Base-by-base conservation (phyloP, 2,113 vertebrate genomes). In the Dasyornis broadbenti region DNA sequence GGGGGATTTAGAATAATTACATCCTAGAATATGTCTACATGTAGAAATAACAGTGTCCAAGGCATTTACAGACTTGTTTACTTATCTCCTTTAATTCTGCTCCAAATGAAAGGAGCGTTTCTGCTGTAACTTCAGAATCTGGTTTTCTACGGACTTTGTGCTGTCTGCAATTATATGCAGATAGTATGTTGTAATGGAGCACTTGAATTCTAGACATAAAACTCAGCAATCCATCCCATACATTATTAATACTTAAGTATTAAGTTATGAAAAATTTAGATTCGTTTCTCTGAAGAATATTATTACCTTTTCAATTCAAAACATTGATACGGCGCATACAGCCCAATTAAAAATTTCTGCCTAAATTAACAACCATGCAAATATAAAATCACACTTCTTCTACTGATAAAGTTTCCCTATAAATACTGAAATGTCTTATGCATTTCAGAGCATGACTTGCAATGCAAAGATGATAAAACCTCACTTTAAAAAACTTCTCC, bases 231-330 rank as follows among this genome's bases (percentile, higher is more conserved):
- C 52, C 85, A 65, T 59, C 40, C 26, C 65, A 77, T 84, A 75
- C 45, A 56, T 95, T 96, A 96, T 94, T 95, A 90, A 97, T 82
- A 52, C 45, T 93, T 60, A 94, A 92, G 60, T 94, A 96, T 92
- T 61, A 87, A 79, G 78, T 82, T 93, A 97, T 94, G 92, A 96
- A 97, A 96, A 95, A 97, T 92, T 95, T 86, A 96, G 60, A 75
- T 57, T 79, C 0, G 2, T 90, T 91, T 91, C 76, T 90, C 87
- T 78, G 66, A 92, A 85, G 40, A 72, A 82, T 49, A 71, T 85
- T 82, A 84, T 90, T 95, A 92, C 76, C 64, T 95, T 94, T 92
- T 49, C 53, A 86, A 52, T 89, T 88, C 92, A 95, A 94, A 89
- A 88, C 63, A 95, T 69, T 75, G 61, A 91, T 59, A 76, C 39